These are phyloP conservation scores for Eupleurogrammus muticus DNA, from an alignment of 2,797 vertebrate genomes.

Conservation along the genomic window DNA sequence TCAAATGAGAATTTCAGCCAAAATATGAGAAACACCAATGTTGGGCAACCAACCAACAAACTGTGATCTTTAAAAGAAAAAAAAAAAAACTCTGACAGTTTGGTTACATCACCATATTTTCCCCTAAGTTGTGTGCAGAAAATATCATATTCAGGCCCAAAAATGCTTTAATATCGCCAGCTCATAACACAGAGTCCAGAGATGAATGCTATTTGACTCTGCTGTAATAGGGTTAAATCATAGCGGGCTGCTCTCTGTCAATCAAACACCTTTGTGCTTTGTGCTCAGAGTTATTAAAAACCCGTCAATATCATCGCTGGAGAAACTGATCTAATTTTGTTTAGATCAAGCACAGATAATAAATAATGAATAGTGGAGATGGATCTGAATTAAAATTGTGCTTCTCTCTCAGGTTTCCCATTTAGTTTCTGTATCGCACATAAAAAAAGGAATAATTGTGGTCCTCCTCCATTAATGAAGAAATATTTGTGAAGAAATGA, in stretches of 20 bases:
- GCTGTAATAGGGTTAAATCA: background rate
- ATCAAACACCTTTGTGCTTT: background rate
- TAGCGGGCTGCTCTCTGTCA: background rate
- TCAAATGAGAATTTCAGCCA: background rate
- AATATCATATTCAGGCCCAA: background rate
- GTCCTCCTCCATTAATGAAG: too few relatives aligned
- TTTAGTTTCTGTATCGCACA: background rate
- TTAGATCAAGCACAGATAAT: conserved; percentile 1
- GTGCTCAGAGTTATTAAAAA: background rate
- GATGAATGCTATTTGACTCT: background rate
- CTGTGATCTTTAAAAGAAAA: background rate
- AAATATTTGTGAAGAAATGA: background rate
- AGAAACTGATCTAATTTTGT: background rate
- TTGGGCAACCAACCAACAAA: background rate
- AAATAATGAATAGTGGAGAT: background rate
- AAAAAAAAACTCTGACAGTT: too few relatives aligned
- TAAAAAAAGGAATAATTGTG: background rate
- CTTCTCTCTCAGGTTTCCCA: background rate
- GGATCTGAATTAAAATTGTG: conserved; percentile 12
- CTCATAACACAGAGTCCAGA: background rate
- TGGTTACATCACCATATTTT: background rate
- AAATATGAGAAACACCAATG: background rate
- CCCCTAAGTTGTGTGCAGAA: background rate
- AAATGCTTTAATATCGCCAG: background rate
- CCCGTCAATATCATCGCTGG: background rate